A percentile compares a stretch with the other conserved stretches of the same genome.
Evolutionary conservation across 2,797 vertebrate genomes (phyloP).

Genomic region (Falco rusticolus): DNA sequence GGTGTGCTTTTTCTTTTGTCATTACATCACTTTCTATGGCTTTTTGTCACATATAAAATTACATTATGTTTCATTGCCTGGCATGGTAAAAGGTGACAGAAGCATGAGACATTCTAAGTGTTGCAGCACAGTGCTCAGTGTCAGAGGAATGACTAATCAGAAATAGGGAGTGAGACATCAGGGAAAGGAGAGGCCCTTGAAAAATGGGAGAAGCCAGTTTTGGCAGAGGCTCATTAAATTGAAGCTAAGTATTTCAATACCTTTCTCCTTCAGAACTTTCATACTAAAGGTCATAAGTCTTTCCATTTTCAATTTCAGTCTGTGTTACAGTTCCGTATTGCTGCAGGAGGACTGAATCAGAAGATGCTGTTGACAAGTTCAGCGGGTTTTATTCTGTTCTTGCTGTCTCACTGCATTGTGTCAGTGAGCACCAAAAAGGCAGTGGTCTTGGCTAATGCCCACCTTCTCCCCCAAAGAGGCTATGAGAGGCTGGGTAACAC

Average conservation of each 20-base stretch:
- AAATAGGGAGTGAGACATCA: not conserved
- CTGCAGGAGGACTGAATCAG: not conserved
- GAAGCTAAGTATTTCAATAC: not conserved
- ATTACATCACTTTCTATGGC: not conserved
- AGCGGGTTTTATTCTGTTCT: not conserved
- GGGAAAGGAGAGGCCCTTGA: not conserved
- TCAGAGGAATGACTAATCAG: not conserved
- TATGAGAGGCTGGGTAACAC: slow-evolving; percentile 78
- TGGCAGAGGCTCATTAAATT: not conserved
- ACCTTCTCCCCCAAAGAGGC: slow-evolving; percentile 78
- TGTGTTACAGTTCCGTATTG: not conserved
- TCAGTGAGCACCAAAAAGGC: slow-evolving; percentile 61
- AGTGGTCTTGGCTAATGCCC: slow-evolving; percentile 76
- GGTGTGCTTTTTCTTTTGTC: not conserved
- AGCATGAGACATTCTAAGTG: not conserved
- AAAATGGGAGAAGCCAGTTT: not conserved
- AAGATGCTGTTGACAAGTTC: slow-evolving; percentile 34
- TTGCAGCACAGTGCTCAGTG: not conserved
- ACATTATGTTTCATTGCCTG: not conserved
- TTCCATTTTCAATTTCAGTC: not conserved
- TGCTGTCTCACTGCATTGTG: slow-evolving; percentile 52
- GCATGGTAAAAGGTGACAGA: not conserved
- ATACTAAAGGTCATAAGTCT: not conserved
- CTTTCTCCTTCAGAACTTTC: not conserved
- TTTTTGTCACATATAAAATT: not conserved